Evolutionary conservation across 2,113 vertebrate species (phyloP), one percentile per base, ranked within the genome.

Genomic region (Ictalurus furcatus): DNA sequence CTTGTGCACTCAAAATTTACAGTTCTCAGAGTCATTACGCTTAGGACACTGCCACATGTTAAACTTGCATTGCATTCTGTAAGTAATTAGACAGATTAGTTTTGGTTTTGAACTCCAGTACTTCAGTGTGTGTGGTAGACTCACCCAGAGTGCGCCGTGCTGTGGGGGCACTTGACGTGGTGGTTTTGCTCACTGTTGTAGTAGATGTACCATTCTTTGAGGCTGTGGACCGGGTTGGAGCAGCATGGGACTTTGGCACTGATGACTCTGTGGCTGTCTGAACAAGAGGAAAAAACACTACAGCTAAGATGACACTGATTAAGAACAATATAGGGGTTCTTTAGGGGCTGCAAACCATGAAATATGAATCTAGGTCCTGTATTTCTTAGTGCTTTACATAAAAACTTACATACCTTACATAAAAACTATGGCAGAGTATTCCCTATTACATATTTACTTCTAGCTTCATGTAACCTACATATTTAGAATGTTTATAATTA

Each of bases 71-170:
- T 54, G 12, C 5, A 21, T 52, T 85, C 63, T 69, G 6, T 1
- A 34, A 73, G 30, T 73, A 56, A 73, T 69, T 25, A 69, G 17
- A 37, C 4, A 58, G 63, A 37, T 2, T 5, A 13, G 9, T 23
- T 37, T 56, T 34, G 6, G 3, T 81, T 54, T 37, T 34, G 17
- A 58, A 5, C 74, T 48, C 40, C 28, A 56, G 28, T 80, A 54
- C 4, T 56, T 30, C 6, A 25, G 76, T 89, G 59, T 82, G 85
- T 84, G 78, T 44, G 34, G 21, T 48, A 12, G 48, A 85, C 95
- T 94, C 88, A 98, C 98, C 90, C 0, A 94, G 89, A 1, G 97
- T 95, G 91, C 94, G 96, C 91, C 95, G 98, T 52, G 96, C 92
- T 0, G 96, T 61, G 0, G 95, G 69, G 0, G 91, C 6, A 4